A percentile compares a stretch with the other conserved stretches of the same genome.
phyloP scores from a whole-genome alignment of 2,888 invertebrate species.

The Diaprepes abbreviatus region DNA sequence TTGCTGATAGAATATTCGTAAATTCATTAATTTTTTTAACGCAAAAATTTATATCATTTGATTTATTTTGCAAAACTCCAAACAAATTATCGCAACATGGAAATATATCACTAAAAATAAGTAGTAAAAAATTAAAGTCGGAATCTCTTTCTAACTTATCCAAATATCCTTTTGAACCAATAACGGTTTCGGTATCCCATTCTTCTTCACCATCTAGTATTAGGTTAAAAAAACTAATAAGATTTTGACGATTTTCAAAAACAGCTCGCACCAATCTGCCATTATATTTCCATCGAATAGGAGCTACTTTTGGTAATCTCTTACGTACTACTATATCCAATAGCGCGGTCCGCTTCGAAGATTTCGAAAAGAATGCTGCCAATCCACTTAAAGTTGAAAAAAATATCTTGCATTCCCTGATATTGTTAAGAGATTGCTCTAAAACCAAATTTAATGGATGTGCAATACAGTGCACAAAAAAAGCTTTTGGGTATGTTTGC shows the following conservation, averaged over 20 bases:
- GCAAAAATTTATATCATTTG: neutral
- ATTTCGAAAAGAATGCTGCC: too few species aligned
- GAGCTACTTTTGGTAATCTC: too few species aligned
- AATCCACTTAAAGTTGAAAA: too few species aligned
- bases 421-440: too few species aligned
- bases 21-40: neutral
- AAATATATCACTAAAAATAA: slow-evolving; percentile 48
- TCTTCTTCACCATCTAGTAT: slow-evolving; percentile 42
- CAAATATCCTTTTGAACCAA: slow-evolving; percentile 40
- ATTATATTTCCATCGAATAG: too few species aligned
- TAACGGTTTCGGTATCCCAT: slow-evolving; percentile 46
- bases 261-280: slow-evolving; percentile 46
- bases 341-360: too few species aligned
- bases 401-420: too few species aligned
- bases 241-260: slow-evolving; percentile 34
- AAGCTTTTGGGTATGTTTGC: too few species aligned
- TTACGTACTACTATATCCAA: too few species aligned
- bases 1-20: neutral
- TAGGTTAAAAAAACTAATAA: slow-evolving; percentile 45
- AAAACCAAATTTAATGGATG: too few species aligned
- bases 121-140: slow-evolving; percentile 49
- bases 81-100: slow-evolving; percentile 38
- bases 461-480: too few species aligned
- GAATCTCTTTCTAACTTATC: slow-evolving; percentile 41
- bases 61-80: slow-evolving; percentile 3